These are phyloP conservation scores for Leptinotarsa peninsularis DNA, from an alignment of 2,888 invertebrate species.

Conservation along the genomic window DNA sequence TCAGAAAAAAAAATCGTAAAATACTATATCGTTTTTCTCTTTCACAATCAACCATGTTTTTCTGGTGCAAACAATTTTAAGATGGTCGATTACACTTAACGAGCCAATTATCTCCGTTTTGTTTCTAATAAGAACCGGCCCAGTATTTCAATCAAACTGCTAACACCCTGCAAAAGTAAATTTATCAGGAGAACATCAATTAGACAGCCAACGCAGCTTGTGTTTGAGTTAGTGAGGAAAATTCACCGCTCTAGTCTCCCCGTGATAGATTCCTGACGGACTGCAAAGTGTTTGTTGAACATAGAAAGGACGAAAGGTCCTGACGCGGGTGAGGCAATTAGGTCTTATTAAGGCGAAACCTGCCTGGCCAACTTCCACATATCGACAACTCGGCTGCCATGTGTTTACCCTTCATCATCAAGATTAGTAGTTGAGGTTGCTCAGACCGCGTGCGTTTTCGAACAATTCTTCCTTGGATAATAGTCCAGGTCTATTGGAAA, in stretches of 20 bases:
- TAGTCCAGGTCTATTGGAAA: too few species aligned
- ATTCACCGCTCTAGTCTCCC: slow-evolving; percentile 30
- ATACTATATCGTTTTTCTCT: not conserved
- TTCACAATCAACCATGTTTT: not conserved
- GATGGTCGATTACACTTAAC: not conserved
- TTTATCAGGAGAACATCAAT: slow-evolving; percentile 31
- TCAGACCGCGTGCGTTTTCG: not conserved
- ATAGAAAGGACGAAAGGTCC: slow-evolving; percentile 33
- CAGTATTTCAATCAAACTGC: slow-evolving; percentile 1
- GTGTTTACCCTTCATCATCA: slow-evolving; percentile 38
- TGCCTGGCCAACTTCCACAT: slow-evolving; percentile 18
- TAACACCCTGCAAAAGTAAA: slow-evolving; percentile 16
- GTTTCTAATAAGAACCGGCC: not conserved
- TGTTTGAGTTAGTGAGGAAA: slow-evolving; percentile 32
- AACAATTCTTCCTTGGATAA: not conserved
- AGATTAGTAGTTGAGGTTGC: not conserved
- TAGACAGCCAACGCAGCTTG: slow-evolving; percentile 30
- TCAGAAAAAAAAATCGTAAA: too few species aligned
- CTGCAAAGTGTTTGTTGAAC: slow-evolving; percentile 36
- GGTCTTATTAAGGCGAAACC: slow-evolving; percentile 40
- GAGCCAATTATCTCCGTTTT: not conserved
- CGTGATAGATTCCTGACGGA: slow-evolving; percentile 25
- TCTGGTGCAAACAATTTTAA: not conserved
- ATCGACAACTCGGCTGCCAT: slow-evolving; percentile 27
- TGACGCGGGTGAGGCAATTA: slow-evolving; percentile 42